Conservation (phyloP, 2,113 vertebrate species). For the Cebidichthys violaceus region DNA sequence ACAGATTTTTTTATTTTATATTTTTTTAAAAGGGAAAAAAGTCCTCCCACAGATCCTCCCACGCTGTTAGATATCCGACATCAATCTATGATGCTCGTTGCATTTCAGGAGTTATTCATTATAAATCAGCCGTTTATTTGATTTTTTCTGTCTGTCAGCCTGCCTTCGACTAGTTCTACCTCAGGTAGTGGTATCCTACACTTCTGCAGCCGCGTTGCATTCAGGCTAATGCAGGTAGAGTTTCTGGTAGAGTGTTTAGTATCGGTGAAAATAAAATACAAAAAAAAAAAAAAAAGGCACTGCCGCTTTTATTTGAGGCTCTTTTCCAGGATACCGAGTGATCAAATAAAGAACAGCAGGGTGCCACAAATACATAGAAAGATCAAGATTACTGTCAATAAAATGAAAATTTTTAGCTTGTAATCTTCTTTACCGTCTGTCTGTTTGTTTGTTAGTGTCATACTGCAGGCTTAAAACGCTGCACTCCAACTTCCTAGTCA, state of each 20-base stretch:
- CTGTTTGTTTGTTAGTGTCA: constrained; percentile 17
- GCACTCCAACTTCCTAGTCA: not conserved
- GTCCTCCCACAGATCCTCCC: constrained; percentile 63
- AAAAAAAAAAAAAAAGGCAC: not conserved
- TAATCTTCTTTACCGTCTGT: constrained; percentile 21
- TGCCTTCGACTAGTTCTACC: constrained; percentile 39
- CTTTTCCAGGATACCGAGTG: constrained; percentile 13
- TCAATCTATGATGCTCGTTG: constrained; percentile 60
- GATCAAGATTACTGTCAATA: constrained; percentile 29
- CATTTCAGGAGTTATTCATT: constrained; percentile 62
- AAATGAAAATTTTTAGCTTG: constrained; percentile 17
- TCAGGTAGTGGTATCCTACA: constrained; percentile 33
- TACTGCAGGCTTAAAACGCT: not conserved
- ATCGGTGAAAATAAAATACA: not conserved
- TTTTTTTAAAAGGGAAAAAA: constrained; percentile 54
- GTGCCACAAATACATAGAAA: constrained; percentile 13
- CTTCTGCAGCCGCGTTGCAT: constrained; percentile 33
- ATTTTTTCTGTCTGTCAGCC: constrained; percentile 32
- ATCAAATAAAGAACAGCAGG: constrained; percentile 45
- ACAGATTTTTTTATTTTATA: constrained; percentile 39
- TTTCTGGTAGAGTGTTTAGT: not conserved
- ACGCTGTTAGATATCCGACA: constrained; percentile 64
- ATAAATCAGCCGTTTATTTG: constrained; percentile 60
- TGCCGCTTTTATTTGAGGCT: constrained; percentile 17
- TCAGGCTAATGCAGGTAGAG: not conserved